Evolutionary conservation across 2,113 vertebrate species (phyloP), one percentile per base, ranked within the genome.

Genomic region (Gulo gulo): DNA sequence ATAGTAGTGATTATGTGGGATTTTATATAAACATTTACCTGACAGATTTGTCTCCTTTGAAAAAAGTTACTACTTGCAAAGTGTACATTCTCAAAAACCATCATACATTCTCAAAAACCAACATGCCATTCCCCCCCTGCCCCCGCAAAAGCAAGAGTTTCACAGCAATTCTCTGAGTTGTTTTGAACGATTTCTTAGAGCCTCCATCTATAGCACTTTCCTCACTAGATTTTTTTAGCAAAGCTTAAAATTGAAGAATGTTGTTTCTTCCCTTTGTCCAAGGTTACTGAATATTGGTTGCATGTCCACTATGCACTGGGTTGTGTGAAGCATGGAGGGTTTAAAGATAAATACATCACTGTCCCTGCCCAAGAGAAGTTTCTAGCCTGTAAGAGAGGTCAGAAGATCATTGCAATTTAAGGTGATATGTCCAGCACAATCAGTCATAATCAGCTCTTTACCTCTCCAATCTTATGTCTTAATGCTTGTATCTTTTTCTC

Each of bases 51-150:
- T 94, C 63, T 94, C 59, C 63, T 89, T 91, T 92, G 39, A 61
- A 84, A 69, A 63, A n/a, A 73, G 71, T 89, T 90, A 71, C 10
- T 85, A 55, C 59, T 96, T 96, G 59, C 67, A 86, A 90, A 97
- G 18, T 18, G 42, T 95, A 65, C 18, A 55, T 82, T 89, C 71
- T 96, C 81, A 76, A 63, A 97, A 96, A 79, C 18, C 5, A 59
- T 89, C 57, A n/a, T 95, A 52, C 52, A 55, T 55, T 52, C 14
- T 52, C 14, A 52, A 52, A 52, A 52, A 14, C 50, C 42, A 96
- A n/a, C 29, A 18, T 88, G n/a, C n/a, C 36, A 29, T 78, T 71
- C 45, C 36, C 0, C 3, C 34, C 50, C 50, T 15, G 14, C 50
- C 50, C 45, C 45, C 21, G n/a, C 13, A 57, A 34, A 95, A 88